Percentiles rank a stretch among this genome's conserved stretches.
Evolutionary conservation across 2,797 vertebrate genomes (phyloP).

Genomic region (Macrochelys suwanniensis): DNA sequence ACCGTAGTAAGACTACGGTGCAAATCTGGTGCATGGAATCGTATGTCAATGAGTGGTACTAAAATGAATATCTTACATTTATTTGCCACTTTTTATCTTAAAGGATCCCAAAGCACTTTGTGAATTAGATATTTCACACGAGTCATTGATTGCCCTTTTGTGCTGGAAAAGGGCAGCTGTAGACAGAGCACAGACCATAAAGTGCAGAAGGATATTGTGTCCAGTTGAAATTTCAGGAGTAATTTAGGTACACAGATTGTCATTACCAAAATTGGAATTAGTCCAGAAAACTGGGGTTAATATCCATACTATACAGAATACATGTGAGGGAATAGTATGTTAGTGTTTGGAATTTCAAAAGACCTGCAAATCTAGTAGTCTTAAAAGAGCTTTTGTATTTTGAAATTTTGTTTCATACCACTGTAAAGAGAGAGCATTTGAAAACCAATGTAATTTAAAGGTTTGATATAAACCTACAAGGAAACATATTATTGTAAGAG

Average conservation of each 20-base stretch:
- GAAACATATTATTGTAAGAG: background rate
- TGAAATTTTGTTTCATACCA: background rate
- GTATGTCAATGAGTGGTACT: rapidly evolving
- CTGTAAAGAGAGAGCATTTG: background rate
- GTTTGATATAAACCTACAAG: rapidly evolving
- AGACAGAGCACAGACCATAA: rapidly evolving
- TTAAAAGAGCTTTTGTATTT: background rate
- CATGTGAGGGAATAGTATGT: background rate
- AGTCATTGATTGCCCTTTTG: background rate
- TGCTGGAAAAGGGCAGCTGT: background rate
- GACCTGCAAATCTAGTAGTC: background rate
- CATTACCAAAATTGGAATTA: background rate
- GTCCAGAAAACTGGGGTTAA: background rate
- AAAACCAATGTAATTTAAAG: background rate
- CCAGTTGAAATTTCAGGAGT: rapidly evolving
- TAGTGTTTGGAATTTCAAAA: background rate
- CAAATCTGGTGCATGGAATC: background rate
- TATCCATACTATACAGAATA: background rate
- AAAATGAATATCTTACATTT: background rate
- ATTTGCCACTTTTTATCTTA: background rate
- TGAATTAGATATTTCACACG: background rate
- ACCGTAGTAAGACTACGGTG: rapidly evolving
- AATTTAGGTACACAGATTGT: background rate
- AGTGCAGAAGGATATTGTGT: background rate
- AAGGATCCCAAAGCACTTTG: background rate